Evolutionary conservation across 2,888 invertebrate genomes (phyloP).

Genomic region (Sipha maydis): DNA sequence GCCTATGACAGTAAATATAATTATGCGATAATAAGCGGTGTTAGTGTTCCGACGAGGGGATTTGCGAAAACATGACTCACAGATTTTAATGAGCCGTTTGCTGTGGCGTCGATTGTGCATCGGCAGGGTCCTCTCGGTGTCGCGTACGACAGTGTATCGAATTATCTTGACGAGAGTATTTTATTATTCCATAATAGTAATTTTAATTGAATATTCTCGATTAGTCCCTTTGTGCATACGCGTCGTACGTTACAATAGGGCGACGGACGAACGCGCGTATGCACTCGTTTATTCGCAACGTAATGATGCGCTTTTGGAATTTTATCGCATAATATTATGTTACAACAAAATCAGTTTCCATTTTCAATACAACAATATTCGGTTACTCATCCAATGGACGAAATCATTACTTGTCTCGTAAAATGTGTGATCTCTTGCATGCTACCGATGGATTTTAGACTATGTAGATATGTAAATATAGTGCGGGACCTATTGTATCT

Average conservation of each 20-base stretch:
- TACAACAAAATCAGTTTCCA: too few species aligned
- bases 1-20: slow-evolving; percentile 49
- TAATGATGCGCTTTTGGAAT: background rate
- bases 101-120: background rate
- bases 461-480: too few species aligned
- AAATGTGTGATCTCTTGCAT: too few species aligned
- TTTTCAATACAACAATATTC: background rate
- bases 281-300: background rate
- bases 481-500: too few species aligned
- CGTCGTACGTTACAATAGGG: background rate
- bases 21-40: slow-evolving; percentile 57
- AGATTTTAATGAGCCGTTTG: slow-evolving; percentile 56
- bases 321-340: too few species aligned
- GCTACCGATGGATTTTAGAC: too few species aligned
- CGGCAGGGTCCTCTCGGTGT: slow-evolving; percentile 3
- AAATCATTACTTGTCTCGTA: background rate
- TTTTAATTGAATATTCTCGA: slow-evolving; percentile 44
- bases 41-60: slow-evolving; percentile 26
- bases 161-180: slow-evolving; percentile 30
- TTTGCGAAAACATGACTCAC: slow-evolving; percentile 52
- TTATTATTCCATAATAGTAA: background rate
- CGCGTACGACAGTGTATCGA: background rate
- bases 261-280: background rate
- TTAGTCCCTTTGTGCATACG: background rate
- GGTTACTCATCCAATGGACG: background rate